Evolutionary conservation across 2,888 invertebrate genomes (phyloP).

Genomic region (Nasonovia ribisnigri): DNA sequence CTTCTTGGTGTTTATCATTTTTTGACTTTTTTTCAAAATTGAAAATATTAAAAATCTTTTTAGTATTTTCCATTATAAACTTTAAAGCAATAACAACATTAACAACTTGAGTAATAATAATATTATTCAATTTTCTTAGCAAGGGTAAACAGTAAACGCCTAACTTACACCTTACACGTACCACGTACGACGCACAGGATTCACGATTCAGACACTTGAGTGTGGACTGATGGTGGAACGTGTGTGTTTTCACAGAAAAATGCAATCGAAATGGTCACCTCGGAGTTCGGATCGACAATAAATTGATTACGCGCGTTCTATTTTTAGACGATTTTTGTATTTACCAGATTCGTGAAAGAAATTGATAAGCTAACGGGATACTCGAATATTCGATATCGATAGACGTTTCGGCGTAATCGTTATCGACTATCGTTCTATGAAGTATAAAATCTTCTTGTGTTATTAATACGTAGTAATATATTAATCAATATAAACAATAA

Average conservation of each 20-base stretch:
- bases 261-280: not conserved
- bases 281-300: not conserved
- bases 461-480: no score
- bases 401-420: not conserved
- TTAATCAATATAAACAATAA: not conserved
- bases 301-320: not conserved
- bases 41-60: conserved; percentile 18
- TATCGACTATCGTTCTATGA: not conserved
- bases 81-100: not conserved
- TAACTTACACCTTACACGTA: no score
- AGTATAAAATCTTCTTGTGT: not conserved
- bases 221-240: no score
- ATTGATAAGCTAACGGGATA: not conserved
- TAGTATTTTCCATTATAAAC: not conserved
- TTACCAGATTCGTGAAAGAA: not conserved
- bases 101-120: not conserved
- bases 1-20: conserved; percentile 12
- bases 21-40: conserved; percentile 5
- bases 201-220: not conserved
- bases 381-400: not conserved
- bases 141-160: not conserved
- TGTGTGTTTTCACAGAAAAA: not conserved
- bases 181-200: not conserved
- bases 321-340: conserved; percentile 10
- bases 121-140: not conserved